phyloP scores from a whole-genome alignment of 2,113 vertebrate species.

The Macquaria ambigua region DNA sequence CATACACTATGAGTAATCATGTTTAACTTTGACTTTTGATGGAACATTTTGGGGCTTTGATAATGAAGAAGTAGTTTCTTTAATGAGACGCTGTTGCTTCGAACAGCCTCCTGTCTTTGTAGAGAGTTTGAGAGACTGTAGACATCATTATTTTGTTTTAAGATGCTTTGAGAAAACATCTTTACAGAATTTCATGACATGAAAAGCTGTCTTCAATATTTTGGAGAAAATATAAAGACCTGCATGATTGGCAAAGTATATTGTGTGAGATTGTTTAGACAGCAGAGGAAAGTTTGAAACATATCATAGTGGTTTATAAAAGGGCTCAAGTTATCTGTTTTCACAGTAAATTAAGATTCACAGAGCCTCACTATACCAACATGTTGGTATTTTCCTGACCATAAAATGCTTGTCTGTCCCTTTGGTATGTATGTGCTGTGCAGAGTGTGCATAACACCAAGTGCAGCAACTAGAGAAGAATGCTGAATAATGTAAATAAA shows the following conservation, averaged over 20 bases:
- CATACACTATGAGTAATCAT: background rate
- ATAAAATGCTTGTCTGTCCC: constrained; percentile 2
- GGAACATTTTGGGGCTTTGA: background rate
- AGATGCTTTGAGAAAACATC: constrained; percentile 26
- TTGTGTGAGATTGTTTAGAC: constrained; percentile 11
- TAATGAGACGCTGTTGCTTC: constrained; percentile 31
- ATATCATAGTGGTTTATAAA: constrained; percentile 10
- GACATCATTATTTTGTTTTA: constrained; percentile 22
- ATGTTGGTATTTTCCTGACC: constrained; percentile 4
- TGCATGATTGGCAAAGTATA: background rate
- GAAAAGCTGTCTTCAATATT: constrained; percentile 19
- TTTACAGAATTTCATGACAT: constrained; percentile 12
- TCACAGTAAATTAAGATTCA: background rate
- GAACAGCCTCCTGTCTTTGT: constrained; percentile 19
- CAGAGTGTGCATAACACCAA: background rate
- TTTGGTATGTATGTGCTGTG: background rate
- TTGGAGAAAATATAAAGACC: constrained; percentile 7
- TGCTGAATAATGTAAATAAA: background rate
- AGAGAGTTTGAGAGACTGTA: constrained; percentile 6
- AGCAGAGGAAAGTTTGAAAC: constrained; percentile 14
- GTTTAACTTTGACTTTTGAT: constrained; percentile 14
- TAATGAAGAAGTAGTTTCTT: constrained; percentile 5
- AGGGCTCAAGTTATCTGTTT: background rate
- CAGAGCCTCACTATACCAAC: background rate
- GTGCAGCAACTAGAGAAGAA: background rate